A percentile compares a stretch with the other conserved stretches of the same genome.
Evolutionary conservation across 2,888 invertebrate genomes (phyloP).

Genomic region (Tolmerus cingulatus): DNA sequence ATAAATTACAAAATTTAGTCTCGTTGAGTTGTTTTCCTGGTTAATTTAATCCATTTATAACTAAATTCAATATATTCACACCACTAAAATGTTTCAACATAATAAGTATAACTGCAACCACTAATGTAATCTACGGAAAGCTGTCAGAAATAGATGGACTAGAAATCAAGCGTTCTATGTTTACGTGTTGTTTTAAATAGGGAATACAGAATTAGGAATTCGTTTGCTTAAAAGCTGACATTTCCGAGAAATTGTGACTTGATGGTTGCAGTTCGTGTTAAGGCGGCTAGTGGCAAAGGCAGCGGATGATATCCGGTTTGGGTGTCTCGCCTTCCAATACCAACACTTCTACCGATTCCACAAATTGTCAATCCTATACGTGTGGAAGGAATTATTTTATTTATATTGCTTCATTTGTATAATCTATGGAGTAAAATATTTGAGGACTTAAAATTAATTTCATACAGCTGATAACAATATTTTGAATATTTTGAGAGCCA

Average conservation of each 20-base stretch:
- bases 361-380: constrained; percentile 62
- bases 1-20: not conserved
- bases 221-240: constrained; percentile 58
- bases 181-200: not conserved
- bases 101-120: not conserved
- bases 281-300: constrained; percentile 60
- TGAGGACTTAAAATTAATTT: not conserved
- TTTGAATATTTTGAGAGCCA: constrained; percentile 44
- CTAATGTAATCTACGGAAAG: not conserved
- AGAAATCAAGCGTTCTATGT: constrained; percentile 12
- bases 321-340: constrained; percentile 55
- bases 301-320: constrained; percentile 58
- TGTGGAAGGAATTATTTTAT: constrained; percentile 36
- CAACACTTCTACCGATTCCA: constrained; percentile 64
- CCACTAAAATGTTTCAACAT: not conserved
- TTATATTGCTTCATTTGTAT: not conserved
- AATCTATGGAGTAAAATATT: not conserved
- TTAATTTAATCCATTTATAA: not conserved
- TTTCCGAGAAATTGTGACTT: constrained; percentile 64
- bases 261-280: constrained; percentile 62
- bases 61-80: not conserved
- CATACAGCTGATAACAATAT: not conserved
- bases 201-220: not conserved
- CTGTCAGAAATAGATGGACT: not conserved
- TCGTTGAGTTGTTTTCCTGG: not conserved